Evolutionary conservation across 2,888 invertebrate genomes (phyloP).

Genomic region (Tiliacea citrago): DNA sequence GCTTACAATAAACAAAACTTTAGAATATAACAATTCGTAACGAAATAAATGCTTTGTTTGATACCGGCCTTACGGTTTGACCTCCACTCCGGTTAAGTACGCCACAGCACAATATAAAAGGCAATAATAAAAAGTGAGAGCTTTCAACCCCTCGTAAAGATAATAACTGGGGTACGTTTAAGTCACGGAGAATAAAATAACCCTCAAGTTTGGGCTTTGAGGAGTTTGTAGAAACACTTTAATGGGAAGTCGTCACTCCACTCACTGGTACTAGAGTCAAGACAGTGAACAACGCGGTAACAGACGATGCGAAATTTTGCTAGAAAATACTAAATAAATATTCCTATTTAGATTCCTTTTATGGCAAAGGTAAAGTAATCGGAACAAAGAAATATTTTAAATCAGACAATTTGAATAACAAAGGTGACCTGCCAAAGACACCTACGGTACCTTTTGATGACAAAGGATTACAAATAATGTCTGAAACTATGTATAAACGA

Average conservation of each 20-base stretch:
- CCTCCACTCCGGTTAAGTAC: conserved; percentile 79
- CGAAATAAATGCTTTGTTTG: conserved; percentile 77
- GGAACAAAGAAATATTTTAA: conserved; percentile 2
- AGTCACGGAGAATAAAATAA: conserved; percentile 76
- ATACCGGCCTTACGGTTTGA: conserved; percentile 71
- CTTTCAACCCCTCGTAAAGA: conserved; percentile 89
- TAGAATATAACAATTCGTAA: conserved; percentile 59
- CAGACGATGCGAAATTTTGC: conserved; percentile 8
- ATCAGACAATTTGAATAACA: conserved; percentile 41
- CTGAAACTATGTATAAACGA: conserved; percentile 13
- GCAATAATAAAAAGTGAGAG: conserved; percentile 86
- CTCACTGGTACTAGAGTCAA: conserved; percentile 5
- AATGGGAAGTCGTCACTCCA: conserved; percentile 53
- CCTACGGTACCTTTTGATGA: conserved; percentile 10
- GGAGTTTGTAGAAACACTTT: conserved; percentile 71
- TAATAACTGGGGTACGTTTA: conserved; percentile 82
- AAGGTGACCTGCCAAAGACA: conserved; percentile 24
- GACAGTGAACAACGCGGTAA: conserved; percentile 15
- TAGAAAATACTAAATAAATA: not conserved
- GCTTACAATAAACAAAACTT: conserved; percentile 68
- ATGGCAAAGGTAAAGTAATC: not conserved
- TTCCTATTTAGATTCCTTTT: not conserved
- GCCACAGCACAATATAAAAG: conserved; percentile 81
- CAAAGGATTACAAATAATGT: conserved; percentile 34
- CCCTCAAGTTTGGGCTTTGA: conserved; percentile 70